Conservation (phyloP, 1,140 invertebrate species). For the Drosophila azteca region DNA sequence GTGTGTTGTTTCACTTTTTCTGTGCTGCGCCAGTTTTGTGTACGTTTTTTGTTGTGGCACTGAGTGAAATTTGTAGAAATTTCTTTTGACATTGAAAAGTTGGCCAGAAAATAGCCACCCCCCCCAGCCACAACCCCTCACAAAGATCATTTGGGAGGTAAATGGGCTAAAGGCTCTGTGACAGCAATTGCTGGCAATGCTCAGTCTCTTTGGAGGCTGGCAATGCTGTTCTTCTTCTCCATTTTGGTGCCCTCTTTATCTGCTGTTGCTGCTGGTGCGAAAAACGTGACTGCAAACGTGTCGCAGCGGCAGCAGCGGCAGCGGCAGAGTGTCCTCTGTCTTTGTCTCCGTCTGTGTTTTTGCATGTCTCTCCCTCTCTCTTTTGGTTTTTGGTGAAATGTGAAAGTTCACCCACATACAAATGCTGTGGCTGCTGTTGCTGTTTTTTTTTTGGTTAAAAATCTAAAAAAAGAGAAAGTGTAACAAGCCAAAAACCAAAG, state of each 20-base stretch:
- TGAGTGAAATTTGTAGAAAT: slow-evolving; percentile 73
- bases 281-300: slow-evolving; percentile 78
- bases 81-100: slow-evolving; percentile 79
- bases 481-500: slow-evolving; percentile 56
- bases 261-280: slow-evolving; percentile 24
- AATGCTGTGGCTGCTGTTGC: slow-evolving; percentile 18
- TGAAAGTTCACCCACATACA: slow-evolving; percentile 81
- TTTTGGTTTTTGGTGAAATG: slow-evolving; percentile 56
- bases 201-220: slow-evolving; percentile 11
- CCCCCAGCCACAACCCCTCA: no score
- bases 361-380: no score
- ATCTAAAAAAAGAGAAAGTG: slow-evolving; percentile 77
- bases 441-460: slow-evolving; percentile 23
- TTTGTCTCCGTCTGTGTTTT: slow-evolving; percentile 1
- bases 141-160: no score
- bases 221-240: not conserved
- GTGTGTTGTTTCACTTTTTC: slow-evolving; percentile 68
- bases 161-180: no score
- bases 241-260: no score
- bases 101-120: slow-evolving; percentile 34
- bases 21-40: slow-evolving; percentile 40
- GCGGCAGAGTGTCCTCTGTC: slow-evolving; percentile 11
- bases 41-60: not conserved
- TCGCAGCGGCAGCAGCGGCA: no score
- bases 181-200: slow-evolving; percentile 7